Conservation (phyloP, 2,888 invertebrate genomes). For the Leptopterna dolabrata region DNA sequence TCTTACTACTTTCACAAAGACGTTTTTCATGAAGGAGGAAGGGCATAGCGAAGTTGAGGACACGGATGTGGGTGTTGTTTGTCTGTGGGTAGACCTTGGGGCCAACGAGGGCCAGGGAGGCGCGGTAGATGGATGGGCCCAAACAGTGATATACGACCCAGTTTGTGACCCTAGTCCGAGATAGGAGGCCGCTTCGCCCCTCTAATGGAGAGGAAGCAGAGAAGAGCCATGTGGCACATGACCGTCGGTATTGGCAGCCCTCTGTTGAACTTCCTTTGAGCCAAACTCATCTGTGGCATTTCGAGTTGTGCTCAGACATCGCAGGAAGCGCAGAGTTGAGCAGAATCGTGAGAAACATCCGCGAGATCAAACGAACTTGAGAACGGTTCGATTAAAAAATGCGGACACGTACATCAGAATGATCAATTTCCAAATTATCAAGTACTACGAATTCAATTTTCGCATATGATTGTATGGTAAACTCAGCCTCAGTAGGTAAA, state of each 20-base stretch:
- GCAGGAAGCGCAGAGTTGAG: not conserved
- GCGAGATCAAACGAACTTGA: no score
- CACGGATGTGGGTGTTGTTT: slow-evolving; percentile 15
- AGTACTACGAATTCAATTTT: no score
- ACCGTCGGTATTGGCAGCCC: not conserved
- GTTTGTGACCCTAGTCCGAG: slow-evolving; percentile 20
- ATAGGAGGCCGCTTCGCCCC: slow-evolving; percentile 6
- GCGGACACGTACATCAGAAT: no score
- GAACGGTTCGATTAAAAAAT: no score
- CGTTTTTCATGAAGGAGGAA: not conserved
- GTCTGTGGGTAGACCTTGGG: slow-evolving; percentile 25
- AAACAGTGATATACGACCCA: slow-evolving; percentile 29
- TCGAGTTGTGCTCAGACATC: not conserved
- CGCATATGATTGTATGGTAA: no score
- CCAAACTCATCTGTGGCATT: not conserved
- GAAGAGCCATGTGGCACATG: slow-evolving; percentile 31
- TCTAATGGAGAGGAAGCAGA: not conserved
- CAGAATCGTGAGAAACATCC: no score
- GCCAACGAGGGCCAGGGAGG: not conserved
- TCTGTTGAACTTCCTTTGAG: not conserved
- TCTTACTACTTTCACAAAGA: not conserved
- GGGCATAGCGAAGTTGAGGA: not conserved
- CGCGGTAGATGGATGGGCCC: slow-evolving; percentile 19
- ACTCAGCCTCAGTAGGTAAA: no score
- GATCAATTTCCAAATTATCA: no score